Evolutionary conservation across 2,113 vertebrate genomes (phyloP), one percentile per base, ranked within the genome.

Genomic region (Lasiurus borealis): DNA sequence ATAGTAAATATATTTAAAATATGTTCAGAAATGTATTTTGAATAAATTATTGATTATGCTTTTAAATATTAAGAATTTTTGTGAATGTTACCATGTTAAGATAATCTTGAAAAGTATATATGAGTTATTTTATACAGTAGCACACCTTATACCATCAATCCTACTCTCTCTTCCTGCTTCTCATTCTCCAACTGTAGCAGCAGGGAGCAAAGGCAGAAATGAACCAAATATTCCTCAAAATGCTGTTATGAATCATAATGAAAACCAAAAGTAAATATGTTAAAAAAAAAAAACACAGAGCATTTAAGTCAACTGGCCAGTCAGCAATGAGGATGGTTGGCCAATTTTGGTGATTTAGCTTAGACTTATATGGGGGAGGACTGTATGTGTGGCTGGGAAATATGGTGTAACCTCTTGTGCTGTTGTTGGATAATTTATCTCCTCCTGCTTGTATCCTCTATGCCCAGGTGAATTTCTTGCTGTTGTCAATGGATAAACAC

Each of bases 21-120:
- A 68, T 62, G 12, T 83, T 95, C 62, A 69, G 69, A 80, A 90
- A 84, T 44, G 50, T 87, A n/a, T 52, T n/a, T 90, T 87, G 31
- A 95, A 80, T 62, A 34, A 12, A 83, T 75, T 82, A 29, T 88
- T 85, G 29, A 75, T 21, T 73, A 73, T 78, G 52, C 40, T 48
- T 11, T 82, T 91, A 50, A 94, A 46, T 71, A 40, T 94, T 72
- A 85, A 85, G 23, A 91, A 54, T 81, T 89, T 40, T 93, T 85
- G 11, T 91, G 18, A 82, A 73, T 31, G 15, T 80, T 76, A 27
- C 46, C 11, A 88, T 84, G 36, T 66, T 84, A 88, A 72, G 64
- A 78, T 72, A 85, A 75, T 85, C 44, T 92, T 50, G 16, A 46
- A 75, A 89, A 77, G n/a, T 71, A 66, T 54, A 76, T 69, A 83